Evolutionary conservation across 35 echinoderm and acorn worm species (phyloP).

Genomic region (Heliocidaris erythrogramma): DNA sequence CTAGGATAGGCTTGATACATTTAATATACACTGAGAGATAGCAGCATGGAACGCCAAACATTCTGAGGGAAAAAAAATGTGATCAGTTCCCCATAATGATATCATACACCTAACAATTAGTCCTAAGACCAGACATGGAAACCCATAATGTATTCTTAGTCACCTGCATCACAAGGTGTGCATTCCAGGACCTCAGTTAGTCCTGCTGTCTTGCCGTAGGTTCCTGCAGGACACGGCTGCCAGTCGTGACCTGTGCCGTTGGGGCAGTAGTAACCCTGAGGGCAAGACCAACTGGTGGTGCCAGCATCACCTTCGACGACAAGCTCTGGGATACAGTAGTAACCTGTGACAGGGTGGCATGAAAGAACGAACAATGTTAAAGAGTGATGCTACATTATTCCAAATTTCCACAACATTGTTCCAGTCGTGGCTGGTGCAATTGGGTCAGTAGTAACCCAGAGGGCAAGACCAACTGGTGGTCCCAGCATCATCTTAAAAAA

Average conservation of each 20-base stretch:
- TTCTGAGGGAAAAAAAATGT: no score
- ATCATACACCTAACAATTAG: no score
- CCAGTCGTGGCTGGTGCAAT: slow-evolving; percentile 79
- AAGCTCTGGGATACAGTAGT: slow-evolving; percentile 89
- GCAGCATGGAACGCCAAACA: no score
- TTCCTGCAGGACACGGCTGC: slow-evolving; percentile 90
- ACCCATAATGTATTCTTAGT: not conserved
- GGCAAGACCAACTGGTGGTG: slow-evolving; percentile 69
- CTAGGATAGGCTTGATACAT: no score
- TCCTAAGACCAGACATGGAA: no score
- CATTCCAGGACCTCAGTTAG: slow-evolving; percentile 75
- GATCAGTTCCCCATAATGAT: no score
- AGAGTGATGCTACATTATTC: not conserved
- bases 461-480: slow-evolving; percentile 71
- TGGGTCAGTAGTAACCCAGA: slow-evolving; percentile 78
- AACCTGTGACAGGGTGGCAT: slow-evolving; percentile 54
- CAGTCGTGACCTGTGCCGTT: slow-evolving; percentile 95
- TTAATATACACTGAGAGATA: no score
- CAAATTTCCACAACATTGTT: slow-evolving; percentile 56
- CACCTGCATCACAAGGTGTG: slow-evolving; percentile 89
- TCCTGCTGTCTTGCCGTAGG: slow-evolving; percentile 62
- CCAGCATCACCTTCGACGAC: slow-evolving; percentile 72
- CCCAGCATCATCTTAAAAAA: slow-evolving; percentile 55
- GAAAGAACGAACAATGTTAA: not conserved
- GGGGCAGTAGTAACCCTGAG: slow-evolving; percentile 84